Evolutionary conservation across 2,888 invertebrate species (phyloP).

Genomic region (Pteria penguin): DNA sequence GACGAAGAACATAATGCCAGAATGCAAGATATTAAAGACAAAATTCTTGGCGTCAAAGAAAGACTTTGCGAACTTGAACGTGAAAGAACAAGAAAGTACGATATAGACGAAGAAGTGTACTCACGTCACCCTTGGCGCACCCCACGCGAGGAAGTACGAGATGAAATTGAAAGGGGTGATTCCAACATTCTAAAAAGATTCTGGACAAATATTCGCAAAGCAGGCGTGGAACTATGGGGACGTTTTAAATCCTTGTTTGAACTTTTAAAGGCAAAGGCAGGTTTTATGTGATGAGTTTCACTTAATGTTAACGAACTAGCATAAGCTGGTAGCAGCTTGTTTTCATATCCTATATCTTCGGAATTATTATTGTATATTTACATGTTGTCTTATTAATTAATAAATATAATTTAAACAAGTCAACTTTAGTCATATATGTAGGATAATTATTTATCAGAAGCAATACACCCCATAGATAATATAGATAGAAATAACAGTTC

Average conservation of each 20-base stretch:
- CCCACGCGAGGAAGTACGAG: constrained; percentile 8
- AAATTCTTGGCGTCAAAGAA: not conserved
- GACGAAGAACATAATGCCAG: not conserved
- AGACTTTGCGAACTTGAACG: constrained; percentile 1
- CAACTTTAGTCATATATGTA: too few species aligned
- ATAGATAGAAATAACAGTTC: too few species aligned
- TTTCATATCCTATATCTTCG: too few species aligned
- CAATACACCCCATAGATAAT: too few species aligned
- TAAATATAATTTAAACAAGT: too few species aligned
- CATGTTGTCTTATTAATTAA: too few species aligned
- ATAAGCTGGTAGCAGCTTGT: too few species aligned
- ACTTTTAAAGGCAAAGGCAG: constrained; percentile 11
- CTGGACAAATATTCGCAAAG: constrained; percentile 17
- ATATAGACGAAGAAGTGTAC: not conserved
- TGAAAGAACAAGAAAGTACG: constrained; percentile 1
- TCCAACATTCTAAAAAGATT: constrained; percentile 5
- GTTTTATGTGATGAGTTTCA: not conserved
- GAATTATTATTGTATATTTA: too few species aligned
- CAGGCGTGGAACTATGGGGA: constrained; percentile 4
- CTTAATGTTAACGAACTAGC: not conserved
- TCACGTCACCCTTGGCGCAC: not conserved
- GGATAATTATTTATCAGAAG: too few species aligned
- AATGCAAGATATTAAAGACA: not conserved
- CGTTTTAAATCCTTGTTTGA: constrained; percentile 18
- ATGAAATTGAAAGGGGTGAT: constrained; percentile 26